Conservation (phyloP, 1,140 invertebrate species). For the Latrodectus geometricus region DNA sequence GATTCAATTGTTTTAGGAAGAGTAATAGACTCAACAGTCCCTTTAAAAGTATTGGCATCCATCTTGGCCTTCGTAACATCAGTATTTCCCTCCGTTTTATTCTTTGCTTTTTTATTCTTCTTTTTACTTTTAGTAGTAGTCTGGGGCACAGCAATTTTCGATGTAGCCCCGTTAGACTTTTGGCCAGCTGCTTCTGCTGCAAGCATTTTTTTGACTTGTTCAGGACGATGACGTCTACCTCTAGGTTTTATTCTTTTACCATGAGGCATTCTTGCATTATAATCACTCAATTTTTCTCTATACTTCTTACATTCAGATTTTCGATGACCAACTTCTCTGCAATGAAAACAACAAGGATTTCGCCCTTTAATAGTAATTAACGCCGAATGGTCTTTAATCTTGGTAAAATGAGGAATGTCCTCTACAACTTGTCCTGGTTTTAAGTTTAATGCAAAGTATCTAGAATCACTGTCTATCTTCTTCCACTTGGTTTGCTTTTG, state of each 20-base stretch:
- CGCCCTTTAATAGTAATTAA: conserved; percentile 27
- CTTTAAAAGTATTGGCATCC: too few relatives aligned
- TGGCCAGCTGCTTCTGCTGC: too few relatives aligned
- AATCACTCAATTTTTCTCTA: conserved; percentile 1
- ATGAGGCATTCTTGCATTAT: neutral
- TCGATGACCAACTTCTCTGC: conserved; percentile 10
- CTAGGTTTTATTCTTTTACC: neutral
- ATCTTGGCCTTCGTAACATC: too few relatives aligned
- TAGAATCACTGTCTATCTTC: neutral
- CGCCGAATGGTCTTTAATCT: neutral
- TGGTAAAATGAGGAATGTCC: conserved; percentile 24
- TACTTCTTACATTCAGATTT: conserved; percentile 19
- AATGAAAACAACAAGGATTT: conserved; percentile 33
- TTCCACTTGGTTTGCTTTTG: neutral
- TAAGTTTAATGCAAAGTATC: conserved; percentile 39
- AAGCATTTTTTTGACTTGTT: too few relatives aligned
- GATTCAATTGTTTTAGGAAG: too few relatives aligned
- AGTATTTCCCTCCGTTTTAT: too few relatives aligned
- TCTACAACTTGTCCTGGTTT: neutral
- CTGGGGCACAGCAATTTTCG: too few relatives aligned
- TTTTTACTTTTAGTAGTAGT: too few relatives aligned
- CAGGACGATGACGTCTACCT: neutral
- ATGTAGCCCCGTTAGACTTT: too few relatives aligned
- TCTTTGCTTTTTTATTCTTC: too few relatives aligned
- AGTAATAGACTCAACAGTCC: too few relatives aligned